Conservation (phyloP, 64 coral and sea anemone species). For the Pocillopora verrucosa region DNA sequence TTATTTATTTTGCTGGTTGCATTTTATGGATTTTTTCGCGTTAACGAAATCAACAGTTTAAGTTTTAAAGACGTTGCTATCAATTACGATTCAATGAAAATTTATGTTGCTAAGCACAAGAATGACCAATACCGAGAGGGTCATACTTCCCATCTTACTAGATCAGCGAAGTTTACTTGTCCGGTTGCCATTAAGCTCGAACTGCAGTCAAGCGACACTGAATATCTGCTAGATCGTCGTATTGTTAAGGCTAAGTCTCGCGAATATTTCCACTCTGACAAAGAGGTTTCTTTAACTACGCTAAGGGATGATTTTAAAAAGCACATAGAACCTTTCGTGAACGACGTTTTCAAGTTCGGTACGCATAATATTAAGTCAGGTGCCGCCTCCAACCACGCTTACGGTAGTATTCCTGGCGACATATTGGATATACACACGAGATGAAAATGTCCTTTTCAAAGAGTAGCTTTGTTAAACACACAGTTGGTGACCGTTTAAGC, state of each 20-base stretch:
- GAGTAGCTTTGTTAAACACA: too few species aligned
- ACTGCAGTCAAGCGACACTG: background rate
- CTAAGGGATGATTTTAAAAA: conserved; percentile 45
- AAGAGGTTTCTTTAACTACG: conserved; percentile 1
- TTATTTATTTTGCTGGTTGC: too few species aligned
- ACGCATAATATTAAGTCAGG: background rate
- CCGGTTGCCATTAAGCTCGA: conserved; percentile 8
- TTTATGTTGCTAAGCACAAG: conserved; percentile 39
- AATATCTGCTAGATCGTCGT: conserved; percentile 6
- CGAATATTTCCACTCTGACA: background rate
- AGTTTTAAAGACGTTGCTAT: conserved; percentile 17
- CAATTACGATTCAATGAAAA: conserved; percentile 28
- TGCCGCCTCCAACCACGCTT: too few species aligned
- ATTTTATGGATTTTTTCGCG: too few species aligned
- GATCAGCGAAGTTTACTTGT: conserved; percentile 40
- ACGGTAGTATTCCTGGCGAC: too few species aligned
- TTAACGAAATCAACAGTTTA: too few species aligned
- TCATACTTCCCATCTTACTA: conserved; percentile 17
- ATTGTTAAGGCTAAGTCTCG: conserved; percentile 5
- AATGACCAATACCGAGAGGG: conserved; percentile 69
- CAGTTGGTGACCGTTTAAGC: too few species aligned
- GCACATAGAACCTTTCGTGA: background rate
- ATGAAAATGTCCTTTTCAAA: too few species aligned
- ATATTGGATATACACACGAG: too few species aligned
- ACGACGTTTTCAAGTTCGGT: conserved; percentile 1